Evolutionary conservation across 2,797 vertebrate genomes (phyloP), one percentile per base, ranked within the genome.

Genomic region (Galago senegalensis): DNA sequence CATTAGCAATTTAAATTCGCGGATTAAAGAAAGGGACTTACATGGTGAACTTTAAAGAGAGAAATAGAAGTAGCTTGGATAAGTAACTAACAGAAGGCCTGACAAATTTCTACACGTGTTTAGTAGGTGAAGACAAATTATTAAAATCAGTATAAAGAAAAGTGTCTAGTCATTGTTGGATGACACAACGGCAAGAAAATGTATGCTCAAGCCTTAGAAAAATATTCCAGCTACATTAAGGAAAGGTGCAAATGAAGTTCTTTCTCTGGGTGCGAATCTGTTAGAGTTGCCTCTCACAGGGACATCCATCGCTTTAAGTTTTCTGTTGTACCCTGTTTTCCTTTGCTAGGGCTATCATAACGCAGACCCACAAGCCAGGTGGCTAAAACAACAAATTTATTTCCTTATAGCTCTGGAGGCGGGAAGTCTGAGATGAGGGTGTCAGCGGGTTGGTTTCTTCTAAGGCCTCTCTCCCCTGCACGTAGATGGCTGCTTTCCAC

Each of bases 1-100:
- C 73, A 97, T 97, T 95, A 95, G 97, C 96, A 95, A 97, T 98
- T 97, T 95, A 97, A 97, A 97, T 95, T 61, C 61, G 40, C 82
- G 63, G 89, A 97, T 97, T 89, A 93, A 97, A 95, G 92, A 93
- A 90, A 97, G 46, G 96, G 80, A 91, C 53, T 93, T 92, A 60
- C 65, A 81, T 13, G 49, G 73, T 91, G 88, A 97, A 95, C 92
- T 97, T 93, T 89, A 90, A 97, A 95, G 83, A 79, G 46, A 81
- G 85, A 88, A 96, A 93, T 87, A 70, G 16, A 67, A 97, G 77
- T 87, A 67, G 85, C 56, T 94, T 77, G 65, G 76, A 43, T 89
- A 95, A 91, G 77, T 91, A 87, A 90, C 40, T 67, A 93, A 93
- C 91, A 96, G 93, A 93, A 94, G 67, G 92, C 89, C 69, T 94